Base-by-base conservation (phyloP, 2,113 vertebrate genomes). In the Cardinalis cardinalis region DNA sequence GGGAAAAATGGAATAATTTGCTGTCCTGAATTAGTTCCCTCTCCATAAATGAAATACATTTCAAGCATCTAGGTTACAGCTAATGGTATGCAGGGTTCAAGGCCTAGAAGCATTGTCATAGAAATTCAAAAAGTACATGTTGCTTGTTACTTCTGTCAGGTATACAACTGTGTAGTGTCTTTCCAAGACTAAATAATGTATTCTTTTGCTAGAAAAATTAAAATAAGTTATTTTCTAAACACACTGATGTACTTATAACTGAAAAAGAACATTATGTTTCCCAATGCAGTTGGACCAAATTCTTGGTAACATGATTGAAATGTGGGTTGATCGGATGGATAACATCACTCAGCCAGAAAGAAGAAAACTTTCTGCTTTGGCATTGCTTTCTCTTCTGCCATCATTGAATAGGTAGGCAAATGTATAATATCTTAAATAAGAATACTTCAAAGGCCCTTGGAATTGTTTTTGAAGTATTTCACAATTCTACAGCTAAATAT, bases 311-410 rank as follows among this genome's bases (percentile, higher is more conserved):
- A 86, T 99, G 96, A 99, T 99, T 95, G 99, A 99, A 97, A 99
- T 99, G 98, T 99, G 99, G 99, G 99, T 99, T 80, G 99, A 99
- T 96, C 98, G 99, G 64, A 99, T 99, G 98, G 99, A 99, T 96
- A 99, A 99, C 95, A 99, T 99, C 95, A 99, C 99, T 58, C 99
- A 99, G 95, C 99, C 99, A 40, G 99, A 99, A 97, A 98, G 99
- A 95, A 98, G 98, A 94, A 99, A 99, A 82, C 98, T 99, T 91
- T 99, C 99, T 41, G 98, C 99, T 28, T 97, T 99, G 94, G 99
- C 99, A 60, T 96, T 99, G 80, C 98, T 99, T 84, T 99, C 99
- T 48, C 98, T 99, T 74, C 96, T 99, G 25, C 99, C 99, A 2
- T 99, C 99, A 73, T 91, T 98, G 95, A 99, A 98, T 96, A 98